Conservation (phyloP, 2,113 vertebrate genomes). For the Tupaia tana region DNA sequence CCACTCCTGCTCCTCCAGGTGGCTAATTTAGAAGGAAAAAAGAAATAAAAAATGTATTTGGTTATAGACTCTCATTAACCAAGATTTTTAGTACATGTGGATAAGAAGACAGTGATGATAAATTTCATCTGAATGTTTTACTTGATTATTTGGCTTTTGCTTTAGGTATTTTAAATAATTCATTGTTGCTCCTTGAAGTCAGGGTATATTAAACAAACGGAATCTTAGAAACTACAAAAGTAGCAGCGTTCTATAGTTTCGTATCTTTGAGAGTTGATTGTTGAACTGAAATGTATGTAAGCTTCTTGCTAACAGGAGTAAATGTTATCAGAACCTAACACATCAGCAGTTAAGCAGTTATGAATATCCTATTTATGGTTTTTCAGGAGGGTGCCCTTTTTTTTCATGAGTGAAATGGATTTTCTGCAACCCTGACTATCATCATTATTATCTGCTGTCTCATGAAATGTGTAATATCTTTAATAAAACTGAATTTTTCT, state of each 20-base stretch:
- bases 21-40: background rate
- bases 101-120: background rate
- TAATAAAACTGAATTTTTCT: background rate
- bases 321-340: background rate
- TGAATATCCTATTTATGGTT: background rate
- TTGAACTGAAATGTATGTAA: background rate
- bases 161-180: slow-evolving; percentile 23
- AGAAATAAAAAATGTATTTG: background rate
- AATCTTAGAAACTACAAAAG: background rate
- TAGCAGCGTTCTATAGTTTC: background rate
- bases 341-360: background rate
- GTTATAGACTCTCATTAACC: background rate
- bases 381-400: background rate
- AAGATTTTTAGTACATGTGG: background rate
- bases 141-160: background rate
- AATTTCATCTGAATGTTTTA: background rate
- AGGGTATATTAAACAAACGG: background rate
- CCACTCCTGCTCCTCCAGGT: background rate
- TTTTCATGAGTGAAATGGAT: background rate
- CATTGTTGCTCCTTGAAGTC: background rate
- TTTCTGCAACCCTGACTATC: background rate
- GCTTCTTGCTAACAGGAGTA: background rate
- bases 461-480: background rate
- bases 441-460: background rate
- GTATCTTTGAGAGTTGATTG: background rate